Base-by-base conservation (phyloP, 2,113 vertebrate genomes). In the Shinisaurus crocodilurus region DNA sequence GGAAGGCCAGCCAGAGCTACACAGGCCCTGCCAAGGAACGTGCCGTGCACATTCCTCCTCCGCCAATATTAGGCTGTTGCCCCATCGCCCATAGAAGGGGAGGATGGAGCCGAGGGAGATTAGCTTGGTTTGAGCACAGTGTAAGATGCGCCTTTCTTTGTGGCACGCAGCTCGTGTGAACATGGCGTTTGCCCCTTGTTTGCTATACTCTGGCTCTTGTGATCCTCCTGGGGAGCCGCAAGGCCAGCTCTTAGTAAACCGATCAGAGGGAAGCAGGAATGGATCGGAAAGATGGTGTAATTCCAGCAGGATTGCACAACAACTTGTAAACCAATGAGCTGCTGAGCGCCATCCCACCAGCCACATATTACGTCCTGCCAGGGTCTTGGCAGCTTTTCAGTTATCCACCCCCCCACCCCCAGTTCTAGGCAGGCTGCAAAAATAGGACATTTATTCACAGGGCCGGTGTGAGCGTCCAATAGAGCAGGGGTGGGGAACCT, bases 1-100 rank as follows among this genome's bases (percentile, higher is more conserved):
- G 89, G 63, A 90, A 85, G 83, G 75, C 45, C 82, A 90, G 89
- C 74, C 89, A 34, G 60, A 88, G 83, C 65, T 67, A 43, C n/a
- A 34, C 63, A 79, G 34, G 63, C 89, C 34, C 37, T 85, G 89
- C 89, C 89, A 90, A 90, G 72, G 82, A 90, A 90, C 89, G 89
- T 90, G 89, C 89, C 75, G 82, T 90, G 82, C 82, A 65, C 74
- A 79, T 40, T 77, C 82, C 43, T 85, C 83, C 89, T 54, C 82
- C 82, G n/a, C 89, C 75, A 67, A 79, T 69, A 69, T 40, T 76
- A 75, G 70, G 70, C 86, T 87, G 37, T 76, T 89, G 81, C 54
- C 57, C 88, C n/a, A 40, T 79, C 40, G 25, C 74, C 74, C 82
- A 43, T 37, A 20, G 45, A 54, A 85, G 43, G 20, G 43, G 45